Conservation (phyloP, 2,888 invertebrate species). For the Drosophila rellima region DNA sequence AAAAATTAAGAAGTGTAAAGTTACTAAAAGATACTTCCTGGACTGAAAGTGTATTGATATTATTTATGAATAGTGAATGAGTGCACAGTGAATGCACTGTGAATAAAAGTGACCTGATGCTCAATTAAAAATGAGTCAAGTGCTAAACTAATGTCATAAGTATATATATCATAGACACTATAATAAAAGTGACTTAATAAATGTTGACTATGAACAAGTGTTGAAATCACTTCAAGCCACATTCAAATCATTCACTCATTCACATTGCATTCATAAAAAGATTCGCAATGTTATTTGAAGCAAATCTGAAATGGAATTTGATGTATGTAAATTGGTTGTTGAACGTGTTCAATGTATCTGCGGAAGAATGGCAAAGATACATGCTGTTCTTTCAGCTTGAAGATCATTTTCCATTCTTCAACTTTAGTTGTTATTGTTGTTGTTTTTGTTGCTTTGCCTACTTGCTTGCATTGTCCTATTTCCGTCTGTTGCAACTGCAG, state of each 20-base stretch:
- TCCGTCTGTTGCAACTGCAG: slow-evolving; percentile 46
- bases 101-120: slow-evolving; percentile 7
- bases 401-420: slow-evolving; percentile 47
- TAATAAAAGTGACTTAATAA: slow-evolving; percentile 9
- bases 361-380: slow-evolving; percentile 12
- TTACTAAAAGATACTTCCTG: not conserved
- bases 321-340: slow-evolving; percentile 45
- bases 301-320: slow-evolving; percentile 42
- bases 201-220: not conserved
- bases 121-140: slow-evolving; percentile 17
- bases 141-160: slow-evolving; percentile 5
- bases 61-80: not conserved
- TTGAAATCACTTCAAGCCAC: not conserved
- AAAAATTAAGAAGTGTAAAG: not conserved
- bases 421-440: slow-evolving; percentile 11
- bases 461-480: slow-evolving; percentile 64
- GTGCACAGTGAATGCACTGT: not conserved
- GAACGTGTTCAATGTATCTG: slow-evolving; percentile 25
- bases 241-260: slow-evolving; percentile 17
- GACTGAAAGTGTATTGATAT: not conserved
- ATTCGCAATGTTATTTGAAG: slow-evolving; percentile 17
- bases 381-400: slow-evolving; percentile 2
- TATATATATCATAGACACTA: slow-evolving; percentile 2
- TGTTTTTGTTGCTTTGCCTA: slow-evolving; percentile 41
- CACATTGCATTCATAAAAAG: slow-evolving; percentile 11